Evolutionary conservation across 2,113 vertebrate genomes (phyloP).

Genomic region (Canis aureus): DNA sequence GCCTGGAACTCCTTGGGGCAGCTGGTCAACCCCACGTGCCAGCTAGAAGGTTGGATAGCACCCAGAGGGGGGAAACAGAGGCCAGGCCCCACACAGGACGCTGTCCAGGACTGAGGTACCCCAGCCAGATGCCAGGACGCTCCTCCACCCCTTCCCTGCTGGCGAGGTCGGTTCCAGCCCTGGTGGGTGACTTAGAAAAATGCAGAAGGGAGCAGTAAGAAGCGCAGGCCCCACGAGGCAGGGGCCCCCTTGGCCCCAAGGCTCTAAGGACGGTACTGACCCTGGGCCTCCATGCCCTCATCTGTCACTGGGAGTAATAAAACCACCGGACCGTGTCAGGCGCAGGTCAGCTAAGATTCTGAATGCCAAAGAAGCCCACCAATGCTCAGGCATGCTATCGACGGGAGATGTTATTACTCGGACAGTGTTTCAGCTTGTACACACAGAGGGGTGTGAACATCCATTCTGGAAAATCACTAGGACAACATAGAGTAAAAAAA

Average conservation of each 20-base stretch:
- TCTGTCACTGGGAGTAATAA: neutral
- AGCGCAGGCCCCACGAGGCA: neutral
- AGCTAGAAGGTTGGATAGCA: neutral
- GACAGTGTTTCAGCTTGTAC: no score
- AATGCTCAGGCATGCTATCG: fast-evolving
- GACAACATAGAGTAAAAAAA: neutral
- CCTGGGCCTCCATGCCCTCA: neutral
- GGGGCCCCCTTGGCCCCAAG: no score
- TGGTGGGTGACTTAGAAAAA: neutral
- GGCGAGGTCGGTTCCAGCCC: no score
- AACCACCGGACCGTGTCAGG: fast-evolving
- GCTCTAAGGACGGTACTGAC: neutral
- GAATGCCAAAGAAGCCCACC: neutral
- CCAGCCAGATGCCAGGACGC: neutral
- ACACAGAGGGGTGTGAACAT: neutral
- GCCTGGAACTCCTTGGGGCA: neutral
- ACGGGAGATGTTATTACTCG: fast-evolving
- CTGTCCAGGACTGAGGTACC: neutral
- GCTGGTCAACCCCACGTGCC: neutral
- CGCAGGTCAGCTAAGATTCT: fast-evolving
- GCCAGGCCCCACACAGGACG: neutral
- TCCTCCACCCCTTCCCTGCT: no score
- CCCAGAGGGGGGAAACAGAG: neutral
- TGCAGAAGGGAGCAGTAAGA: neutral
- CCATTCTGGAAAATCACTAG: neutral